These are phyloP conservation scores for Notothenia coriiceps DNA, from an alignment of 2,113 vertebrate species.

Conservation along the genomic window DNA sequence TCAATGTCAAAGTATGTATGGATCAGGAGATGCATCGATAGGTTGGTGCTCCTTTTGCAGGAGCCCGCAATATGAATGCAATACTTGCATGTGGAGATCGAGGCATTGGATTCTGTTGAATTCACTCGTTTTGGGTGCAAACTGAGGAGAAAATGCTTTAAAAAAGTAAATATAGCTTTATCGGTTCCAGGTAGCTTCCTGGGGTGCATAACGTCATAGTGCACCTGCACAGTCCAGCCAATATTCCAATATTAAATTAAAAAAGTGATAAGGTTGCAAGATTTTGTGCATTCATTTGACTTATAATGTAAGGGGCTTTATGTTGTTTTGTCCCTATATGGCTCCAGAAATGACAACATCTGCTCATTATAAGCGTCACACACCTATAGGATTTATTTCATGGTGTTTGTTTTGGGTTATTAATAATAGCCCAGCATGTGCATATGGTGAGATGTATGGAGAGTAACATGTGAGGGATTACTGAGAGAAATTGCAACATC, in stretches of 20 bases:
- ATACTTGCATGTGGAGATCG: conserved; percentile 34
- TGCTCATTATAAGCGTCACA: not conserved
- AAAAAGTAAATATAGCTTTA: not conserved
- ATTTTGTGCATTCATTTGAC: not conserved
- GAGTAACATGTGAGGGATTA: not conserved
- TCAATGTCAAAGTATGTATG: conserved; percentile 80
- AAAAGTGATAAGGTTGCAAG: not conserved
- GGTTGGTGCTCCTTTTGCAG: conserved; percentile 59
- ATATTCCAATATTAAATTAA: not conserved
- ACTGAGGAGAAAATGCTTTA: not conserved
- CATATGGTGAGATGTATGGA: conserved; percentile 9
- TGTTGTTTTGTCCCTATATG: not conserved
- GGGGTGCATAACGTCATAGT: not conserved
- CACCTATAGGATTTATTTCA: not conserved
- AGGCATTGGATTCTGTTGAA: conserved; percentile 42
- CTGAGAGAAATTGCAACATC: conserved; percentile 10
- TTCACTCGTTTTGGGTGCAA: conserved; percentile 13
- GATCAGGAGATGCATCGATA: conserved; percentile 72
- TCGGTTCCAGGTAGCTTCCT: not conserved
- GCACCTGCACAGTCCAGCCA: not conserved
- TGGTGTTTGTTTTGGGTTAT: not conserved
- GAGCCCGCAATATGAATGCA: conserved; percentile 53
- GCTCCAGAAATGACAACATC: not conserved
- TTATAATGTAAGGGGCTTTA: not conserved
- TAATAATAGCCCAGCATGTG: not conserved